Evolutionary conservation across 2,888 invertebrate species (phyloP).

Genomic region (Tenodera sinensis): DNA sequence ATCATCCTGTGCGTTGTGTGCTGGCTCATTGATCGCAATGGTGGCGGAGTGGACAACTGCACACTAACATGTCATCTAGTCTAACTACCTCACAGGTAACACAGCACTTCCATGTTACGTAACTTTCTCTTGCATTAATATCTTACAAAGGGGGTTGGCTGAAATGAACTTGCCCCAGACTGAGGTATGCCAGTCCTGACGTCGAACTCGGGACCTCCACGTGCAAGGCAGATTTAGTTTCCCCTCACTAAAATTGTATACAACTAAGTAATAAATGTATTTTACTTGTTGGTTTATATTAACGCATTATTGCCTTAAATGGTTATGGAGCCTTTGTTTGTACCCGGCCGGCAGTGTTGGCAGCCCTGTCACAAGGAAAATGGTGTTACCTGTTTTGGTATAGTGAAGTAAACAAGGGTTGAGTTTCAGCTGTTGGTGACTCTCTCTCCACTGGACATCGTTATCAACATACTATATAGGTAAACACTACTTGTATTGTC

Average conservation of each 20-base stretch:
- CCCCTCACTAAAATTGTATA: background rate
- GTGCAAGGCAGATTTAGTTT: background rate
- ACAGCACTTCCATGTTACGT: background rate
- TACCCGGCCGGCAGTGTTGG: background rate
- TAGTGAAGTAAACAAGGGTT: background rate
- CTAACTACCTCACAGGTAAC: background rate
- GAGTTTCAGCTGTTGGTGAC: background rate
- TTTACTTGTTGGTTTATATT: background rate
- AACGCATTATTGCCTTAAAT: background rate
- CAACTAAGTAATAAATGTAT: background rate
- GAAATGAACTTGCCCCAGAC: background rate
- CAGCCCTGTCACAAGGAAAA: background rate
- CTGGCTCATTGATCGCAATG: background rate
- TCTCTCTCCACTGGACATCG: too few species aligned
- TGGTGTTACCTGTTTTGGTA: background rate
- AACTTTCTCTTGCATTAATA: background rate
- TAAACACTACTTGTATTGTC: background rate
- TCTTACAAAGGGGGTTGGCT: background rate
- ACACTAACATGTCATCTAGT: background rate
- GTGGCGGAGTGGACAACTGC: background rate
- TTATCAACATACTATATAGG: background rate
- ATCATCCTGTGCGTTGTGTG: background rate
- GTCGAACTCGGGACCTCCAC: background rate
- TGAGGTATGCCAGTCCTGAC: background rate
- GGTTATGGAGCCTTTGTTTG: background rate